Conservation (phyloP, 2,113 vertebrate species). For the Chrysochloris asiatica region DNA sequence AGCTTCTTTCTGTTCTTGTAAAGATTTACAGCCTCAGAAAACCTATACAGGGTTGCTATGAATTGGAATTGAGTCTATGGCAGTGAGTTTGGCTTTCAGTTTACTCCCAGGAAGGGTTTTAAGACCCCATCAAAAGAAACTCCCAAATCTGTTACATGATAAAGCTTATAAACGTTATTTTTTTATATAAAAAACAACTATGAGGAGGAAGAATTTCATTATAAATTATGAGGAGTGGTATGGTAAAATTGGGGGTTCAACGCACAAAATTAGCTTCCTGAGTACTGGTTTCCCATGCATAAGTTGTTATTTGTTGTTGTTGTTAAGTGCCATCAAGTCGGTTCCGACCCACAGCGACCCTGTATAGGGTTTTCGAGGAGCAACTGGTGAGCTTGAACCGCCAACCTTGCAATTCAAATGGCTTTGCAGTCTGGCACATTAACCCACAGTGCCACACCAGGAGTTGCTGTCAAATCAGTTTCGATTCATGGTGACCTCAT, state of each 20-base stretch:
- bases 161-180: not conserved
- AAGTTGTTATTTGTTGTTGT: not conserved
- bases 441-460: too few species aligned
- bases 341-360: not conserved
- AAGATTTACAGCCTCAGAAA: too few species aligned
- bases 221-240: not conserved
- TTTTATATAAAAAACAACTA: not conserved
- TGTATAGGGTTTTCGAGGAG: not conserved
- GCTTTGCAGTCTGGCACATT: too few species aligned
- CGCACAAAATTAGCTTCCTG: not conserved
- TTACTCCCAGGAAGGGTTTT: not conserved
- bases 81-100: too few species aligned
- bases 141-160: not conserved
- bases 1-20: too few species aligned
- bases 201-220: not conserved
- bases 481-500: not conserved
- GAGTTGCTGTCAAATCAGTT: not conserved
- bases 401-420: too few species aligned
- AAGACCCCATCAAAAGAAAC: not conserved
- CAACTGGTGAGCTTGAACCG: too few species aligned
- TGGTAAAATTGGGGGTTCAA: not conserved
- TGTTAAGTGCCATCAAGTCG: not conserved
- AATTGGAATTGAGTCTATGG: too few species aligned
- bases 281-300: not conserved
- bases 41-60: too few species aligned